phyloP scores from a whole-genome alignment of 2,888 invertebrate species.

The Pterostichus madidus region DNA sequence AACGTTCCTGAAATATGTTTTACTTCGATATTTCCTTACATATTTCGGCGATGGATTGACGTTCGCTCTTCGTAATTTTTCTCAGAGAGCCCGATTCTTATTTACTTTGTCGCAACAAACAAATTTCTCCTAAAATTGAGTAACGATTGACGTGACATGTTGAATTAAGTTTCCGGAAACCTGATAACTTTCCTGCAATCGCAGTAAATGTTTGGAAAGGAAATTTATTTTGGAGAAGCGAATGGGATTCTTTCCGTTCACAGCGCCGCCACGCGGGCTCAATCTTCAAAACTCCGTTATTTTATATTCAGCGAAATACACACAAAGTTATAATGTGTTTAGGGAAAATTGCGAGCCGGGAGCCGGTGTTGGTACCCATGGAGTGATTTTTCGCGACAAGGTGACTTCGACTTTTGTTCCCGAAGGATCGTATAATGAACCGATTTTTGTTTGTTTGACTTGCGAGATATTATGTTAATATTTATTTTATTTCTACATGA shows the following conservation, averaged over 20 bases:
- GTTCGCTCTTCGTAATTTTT: background rate
- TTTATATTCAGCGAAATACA: conserved; percentile 53
- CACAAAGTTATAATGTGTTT: conserved; percentile 61
- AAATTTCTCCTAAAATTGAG: conserved; percentile 51
- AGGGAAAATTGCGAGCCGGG: conserved; percentile 23
- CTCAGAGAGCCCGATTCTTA: background rate
- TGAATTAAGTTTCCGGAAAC: conserved; percentile 59
- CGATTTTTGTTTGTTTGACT: background rate
- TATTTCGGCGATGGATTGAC: background rate
- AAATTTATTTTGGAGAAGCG: conserved; percentile 57
- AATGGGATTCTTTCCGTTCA: background rate
- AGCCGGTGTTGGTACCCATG: conserved; percentile 16
- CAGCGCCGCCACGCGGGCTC: background rate
- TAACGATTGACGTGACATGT: conserved; percentile 61
- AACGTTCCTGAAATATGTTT: too few species aligned
- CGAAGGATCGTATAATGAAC: conserved; percentile 26
- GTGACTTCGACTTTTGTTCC: conserved; percentile 15
- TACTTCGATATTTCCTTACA: too few species aligned
- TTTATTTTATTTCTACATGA: background rate
- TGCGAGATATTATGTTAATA: conserved; percentile 1
- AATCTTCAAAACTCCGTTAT: conserved; percentile 53
- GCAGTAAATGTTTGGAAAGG: conserved; percentile 58
- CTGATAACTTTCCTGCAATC: conserved; percentile 60
- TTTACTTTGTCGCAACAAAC: conserved; percentile 26
- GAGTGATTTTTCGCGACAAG: conserved; percentile 1